Evolutionary conservation across 1,140 invertebrate genomes (phyloP), one percentile per base, ranked within the genome.

Genomic region (Hylaeus anthracinus): DNA sequence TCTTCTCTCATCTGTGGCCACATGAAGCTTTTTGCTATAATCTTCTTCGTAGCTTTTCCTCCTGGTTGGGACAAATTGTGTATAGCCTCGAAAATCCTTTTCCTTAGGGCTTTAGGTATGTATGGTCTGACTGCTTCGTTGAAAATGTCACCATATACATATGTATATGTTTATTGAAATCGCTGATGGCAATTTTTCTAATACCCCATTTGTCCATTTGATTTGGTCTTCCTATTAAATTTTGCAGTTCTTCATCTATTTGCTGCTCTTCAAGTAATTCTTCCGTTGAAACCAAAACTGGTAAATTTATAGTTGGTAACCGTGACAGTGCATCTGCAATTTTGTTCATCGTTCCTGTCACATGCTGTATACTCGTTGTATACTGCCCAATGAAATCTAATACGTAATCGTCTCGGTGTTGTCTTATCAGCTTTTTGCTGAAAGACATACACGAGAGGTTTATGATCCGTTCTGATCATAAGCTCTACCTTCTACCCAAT

Each of bases 351-450:
- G 15, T 9, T 5, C 77, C 77, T 8, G 10, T 2, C 1, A 79
- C 14, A 26, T 80, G 39, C 12, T 3, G 15, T 3, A 80, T 73
- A 0, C 48, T 10, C 1, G 70, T 69, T 4, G 51, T 61, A 14
- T 48, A 80, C n/a, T 80, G 78, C 1, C 56, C 58, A 0, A 80
- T 69, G 14, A 48, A 67, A 39, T 72, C 78, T 0, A 80, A 37
- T 3, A 37, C 64, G 26, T 1, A 3, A 2, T n/a, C 69, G 74
- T 39, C 74, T 3, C 26, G 43, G 53, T 2, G 63, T 53, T 0
- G 55, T 55, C 45, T 80, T 80, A 4, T 80, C 71, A 2, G 39
- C 2, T 51, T n/a, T 58, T 39, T 80, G 70, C 1, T 63, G 10
- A 15, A 69, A 73, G 5, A 64, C 64, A n/a, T 60, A 77, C 2